Evolutionary conservation across 92 coral and sea anemone species (phyloP).

Genomic region (Palythoa caribaeorum): DNA sequence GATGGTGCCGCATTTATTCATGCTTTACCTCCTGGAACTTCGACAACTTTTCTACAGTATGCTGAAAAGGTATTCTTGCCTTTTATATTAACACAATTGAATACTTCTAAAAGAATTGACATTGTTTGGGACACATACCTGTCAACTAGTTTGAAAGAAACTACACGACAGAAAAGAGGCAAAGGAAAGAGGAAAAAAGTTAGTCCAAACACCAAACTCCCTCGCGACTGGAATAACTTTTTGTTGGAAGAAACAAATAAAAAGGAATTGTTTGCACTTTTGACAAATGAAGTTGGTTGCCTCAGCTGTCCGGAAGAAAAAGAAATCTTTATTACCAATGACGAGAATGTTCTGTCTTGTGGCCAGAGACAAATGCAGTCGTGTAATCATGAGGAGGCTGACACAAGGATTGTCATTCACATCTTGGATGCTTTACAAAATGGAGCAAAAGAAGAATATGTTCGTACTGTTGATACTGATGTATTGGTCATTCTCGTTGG

Average conservation of each 20-base stretch:
- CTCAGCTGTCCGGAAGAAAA: background rate
- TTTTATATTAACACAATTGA: constrained; percentile 32
- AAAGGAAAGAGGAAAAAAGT: constrained; percentile 59
- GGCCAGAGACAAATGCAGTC: background rate
- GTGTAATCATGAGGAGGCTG: constrained; percentile 34
- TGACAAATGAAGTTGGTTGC: constrained; percentile 11
- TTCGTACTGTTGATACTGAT: constrained; percentile 29
- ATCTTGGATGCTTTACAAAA: constrained; percentile 18
- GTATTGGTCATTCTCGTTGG: constrained; percentile 24
- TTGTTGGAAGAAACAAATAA: constrained; percentile 52
- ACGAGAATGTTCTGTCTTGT: background rate
- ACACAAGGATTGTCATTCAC: background rate
- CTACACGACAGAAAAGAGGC: constrained; percentile 63
- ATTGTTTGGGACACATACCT: constrained; percentile 65
- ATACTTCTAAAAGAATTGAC: constrained; percentile 47
- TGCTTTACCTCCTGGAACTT: constrained; percentile 44
- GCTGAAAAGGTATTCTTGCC: constrained; percentile 61
- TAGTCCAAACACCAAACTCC: constrained; percentile 59
- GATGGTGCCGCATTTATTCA: constrained; percentile 67
- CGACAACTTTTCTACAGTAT: constrained; percentile 54
- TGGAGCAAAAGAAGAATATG: background rate
- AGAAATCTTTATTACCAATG: background rate
- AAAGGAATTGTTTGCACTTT: constrained; percentile 52
- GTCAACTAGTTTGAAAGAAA: constrained; percentile 51
- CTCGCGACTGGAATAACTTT: constrained; percentile 54